phyloP scores from a whole-genome alignment of 2,797 vertebrate genomes.

The Pangasius sanitwongsei region DNA sequence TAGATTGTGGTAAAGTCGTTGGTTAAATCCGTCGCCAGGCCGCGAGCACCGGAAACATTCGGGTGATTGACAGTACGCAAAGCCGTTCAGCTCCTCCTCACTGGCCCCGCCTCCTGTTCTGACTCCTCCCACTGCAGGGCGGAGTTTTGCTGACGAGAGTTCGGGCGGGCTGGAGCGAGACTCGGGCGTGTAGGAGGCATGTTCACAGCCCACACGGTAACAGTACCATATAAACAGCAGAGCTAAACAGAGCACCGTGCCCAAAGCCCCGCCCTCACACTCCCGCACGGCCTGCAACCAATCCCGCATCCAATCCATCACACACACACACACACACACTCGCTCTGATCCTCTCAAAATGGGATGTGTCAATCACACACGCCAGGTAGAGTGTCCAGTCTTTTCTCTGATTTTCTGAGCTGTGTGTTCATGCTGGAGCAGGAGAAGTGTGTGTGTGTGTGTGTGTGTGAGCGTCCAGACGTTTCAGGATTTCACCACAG shows the following conservation, averaged over 20 bases:
- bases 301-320: constrained; percentile 86
- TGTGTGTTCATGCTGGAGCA: constrained; percentile 6
- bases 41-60: constrained; percentile 88
- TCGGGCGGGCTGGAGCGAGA: constrained; percentile 51
- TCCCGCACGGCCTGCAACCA: constrained; percentile 92
- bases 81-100: constrained; percentile 87
- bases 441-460: not conserved
- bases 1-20: constrained; percentile 94
- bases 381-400: not conserved
- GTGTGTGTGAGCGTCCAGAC: not conserved
- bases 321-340: constrained; percentile 15
- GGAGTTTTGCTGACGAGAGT: constrained; percentile 68
- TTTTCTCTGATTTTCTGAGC: not conserved
- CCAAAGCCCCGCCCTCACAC: constrained; percentile 84
- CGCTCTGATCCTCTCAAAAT: not conserved
- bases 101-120: constrained; percentile 69
- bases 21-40: constrained; percentile 87
- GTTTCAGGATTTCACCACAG: constrained; percentile 49
- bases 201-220: constrained; percentile 93
- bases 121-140: constrained; percentile 72
- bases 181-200: constrained; percentile 73
- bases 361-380: constrained; percentile 8
- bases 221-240: constrained; percentile 96
- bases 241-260: constrained; percentile 83
- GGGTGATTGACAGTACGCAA: constrained; percentile 86